Percentiles rank a stretch among this genome's conserved stretches.
Evolutionary conservation across 2,113 vertebrate genomes (phyloP).

Genomic region (Thunnus thynnus): DNA sequence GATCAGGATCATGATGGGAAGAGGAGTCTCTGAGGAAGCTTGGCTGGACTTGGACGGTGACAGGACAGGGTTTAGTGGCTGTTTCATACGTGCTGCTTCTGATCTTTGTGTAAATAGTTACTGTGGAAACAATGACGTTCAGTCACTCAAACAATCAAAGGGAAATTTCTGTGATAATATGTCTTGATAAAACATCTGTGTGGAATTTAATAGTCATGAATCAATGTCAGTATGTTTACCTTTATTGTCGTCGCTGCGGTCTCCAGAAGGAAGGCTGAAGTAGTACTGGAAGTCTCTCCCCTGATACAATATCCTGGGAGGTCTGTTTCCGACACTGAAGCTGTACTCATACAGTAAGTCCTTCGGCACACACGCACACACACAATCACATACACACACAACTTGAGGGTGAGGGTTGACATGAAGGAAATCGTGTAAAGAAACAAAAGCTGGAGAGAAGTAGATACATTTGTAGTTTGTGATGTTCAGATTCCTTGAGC

Average conservation of each 20-base stretch:
- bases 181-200: not conserved
- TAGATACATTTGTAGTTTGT: too few species aligned
- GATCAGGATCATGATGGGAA: slow-evolving; percentile 62
- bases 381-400: not conserved
- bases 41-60: slow-evolving; percentile 84
- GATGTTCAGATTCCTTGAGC: too few species aligned
- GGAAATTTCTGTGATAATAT: not conserved
- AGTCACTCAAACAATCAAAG: not conserved
- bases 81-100: slow-evolving; percentile 82
- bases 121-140: slow-evolving; percentile 66
- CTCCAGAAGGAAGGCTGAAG: slow-evolving; percentile 87
- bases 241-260: slow-evolving; percentile 81
- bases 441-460: too few species aligned
- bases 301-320: slow-evolving; percentile 77
- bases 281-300: slow-evolving; percentile 88
- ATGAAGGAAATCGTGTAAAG: too few species aligned
- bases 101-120: slow-evolving; percentile 84
- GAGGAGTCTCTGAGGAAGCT: slow-evolving; percentile 70
- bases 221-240: slow-evolving; percentile 68
- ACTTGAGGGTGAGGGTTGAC: not conserved
- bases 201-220: not conserved
- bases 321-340: slow-evolving; percentile 73
- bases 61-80: slow-evolving; percentile 81
- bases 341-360: slow-evolving; percentile 87
- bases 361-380: slow-evolving; percentile 67